A percentile compares a stretch with the other conserved stretches of the same genome.
Conservation (phyloP, 2,888 invertebrate genomes). For the Parnassius orleans region DNA sequence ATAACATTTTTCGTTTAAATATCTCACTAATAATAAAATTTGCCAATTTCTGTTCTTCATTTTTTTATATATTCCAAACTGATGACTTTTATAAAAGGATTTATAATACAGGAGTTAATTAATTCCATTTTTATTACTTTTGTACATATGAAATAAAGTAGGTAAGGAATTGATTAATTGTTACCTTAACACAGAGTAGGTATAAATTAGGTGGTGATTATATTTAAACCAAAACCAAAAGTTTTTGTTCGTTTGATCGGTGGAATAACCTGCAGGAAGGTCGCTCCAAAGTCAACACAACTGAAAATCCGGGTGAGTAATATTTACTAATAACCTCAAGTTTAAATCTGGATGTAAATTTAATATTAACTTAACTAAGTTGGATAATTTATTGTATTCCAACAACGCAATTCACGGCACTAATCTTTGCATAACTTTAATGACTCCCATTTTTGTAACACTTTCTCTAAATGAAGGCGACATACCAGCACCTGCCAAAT, state of each 20-base stretch:
- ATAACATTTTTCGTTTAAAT: too few species aligned
- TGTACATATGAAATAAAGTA: background rate
- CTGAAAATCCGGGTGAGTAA: constrained; percentile 57
- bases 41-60: too few species aligned
- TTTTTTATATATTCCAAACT: too few species aligned
- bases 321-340: constrained; percentile 41
- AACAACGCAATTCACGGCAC: constrained; percentile 16
- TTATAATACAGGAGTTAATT: too few species aligned
- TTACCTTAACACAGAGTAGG: constrained; percentile 34
- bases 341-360: constrained; percentile 1
- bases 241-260: constrained; percentile 63
- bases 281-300: constrained; percentile 64
- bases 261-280: constrained; percentile 74
- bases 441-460: constrained; percentile 63
- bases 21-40: too few species aligned
- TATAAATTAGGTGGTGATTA: constrained; percentile 16
- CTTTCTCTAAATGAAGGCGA: constrained; percentile 66
- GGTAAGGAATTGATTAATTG: constrained; percentile 32
- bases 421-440: constrained; percentile 57
- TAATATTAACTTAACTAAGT: background rate
- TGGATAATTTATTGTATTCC: constrained; percentile 6
- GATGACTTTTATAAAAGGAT: too few species aligned
- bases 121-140: too few species aligned
- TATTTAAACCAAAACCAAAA: constrained; percentile 36
- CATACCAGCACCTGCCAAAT: constrained; percentile 74